phyloP scores from a whole-genome alignment of 2,888 invertebrate species.

The Drosophila multiciliata region DNA sequence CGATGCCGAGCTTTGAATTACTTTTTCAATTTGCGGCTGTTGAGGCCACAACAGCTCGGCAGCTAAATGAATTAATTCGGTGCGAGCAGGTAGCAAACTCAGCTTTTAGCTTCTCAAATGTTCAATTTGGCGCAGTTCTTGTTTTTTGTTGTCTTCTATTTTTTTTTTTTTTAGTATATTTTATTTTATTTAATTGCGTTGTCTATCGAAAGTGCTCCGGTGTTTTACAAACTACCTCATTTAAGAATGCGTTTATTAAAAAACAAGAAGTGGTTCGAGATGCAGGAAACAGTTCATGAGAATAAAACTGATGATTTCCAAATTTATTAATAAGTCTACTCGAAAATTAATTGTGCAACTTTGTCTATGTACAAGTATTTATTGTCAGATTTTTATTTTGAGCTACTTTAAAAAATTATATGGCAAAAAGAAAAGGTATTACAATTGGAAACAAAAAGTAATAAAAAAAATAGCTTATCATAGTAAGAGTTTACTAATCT shows the following conservation, averaged over 20 bases:
- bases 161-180: slow-evolving; percentile 6
- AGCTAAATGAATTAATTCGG: slow-evolving; percentile 75
- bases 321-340: background rate
- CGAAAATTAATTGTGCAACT: background rate
- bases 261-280: background rate
- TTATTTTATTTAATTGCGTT: slow-evolving; percentile 9
- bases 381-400: background rate
- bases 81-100: slow-evolving; percentile 42
- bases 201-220: background rate
- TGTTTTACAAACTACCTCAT: background rate
- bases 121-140: slow-evolving; percentile 59
- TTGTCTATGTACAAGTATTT: background rate
- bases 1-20: slow-evolving; percentile 65
- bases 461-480: background rate
- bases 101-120: slow-evolving; percentile 24
- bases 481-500: background rate
- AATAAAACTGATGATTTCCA: background rate
- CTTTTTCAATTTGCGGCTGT: slow-evolving; percentile 75
- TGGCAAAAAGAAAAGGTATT: background rate
- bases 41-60: slow-evolving; percentile 50
- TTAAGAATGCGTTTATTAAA: background rate
- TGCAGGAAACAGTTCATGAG: background rate
- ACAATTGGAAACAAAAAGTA: background rate
- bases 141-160: background rate
- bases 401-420: background rate